phyloP scores from a whole-genome alignment of 2,797 vertebrate species.

The Peromyscus eremicus region DNA sequence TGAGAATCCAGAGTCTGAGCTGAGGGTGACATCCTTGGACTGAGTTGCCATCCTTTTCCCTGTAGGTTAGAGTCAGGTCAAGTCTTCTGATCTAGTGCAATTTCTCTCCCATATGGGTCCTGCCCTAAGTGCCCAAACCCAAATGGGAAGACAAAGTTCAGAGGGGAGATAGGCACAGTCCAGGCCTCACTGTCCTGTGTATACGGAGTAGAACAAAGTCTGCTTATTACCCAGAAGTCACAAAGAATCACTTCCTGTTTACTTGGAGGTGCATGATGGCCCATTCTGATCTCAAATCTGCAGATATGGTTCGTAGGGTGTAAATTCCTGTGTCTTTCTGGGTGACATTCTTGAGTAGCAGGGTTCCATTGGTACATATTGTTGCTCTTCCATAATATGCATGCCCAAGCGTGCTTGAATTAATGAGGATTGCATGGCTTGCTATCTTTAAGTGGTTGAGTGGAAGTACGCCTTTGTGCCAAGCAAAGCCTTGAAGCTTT shows the following conservation, averaged over 20 bases:
- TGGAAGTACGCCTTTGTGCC: neutral
- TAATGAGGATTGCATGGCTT: neutral
- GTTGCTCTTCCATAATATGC: neutral
- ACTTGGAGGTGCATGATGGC: neutral
- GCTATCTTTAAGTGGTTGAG: neutral
- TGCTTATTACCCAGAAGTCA: neutral
- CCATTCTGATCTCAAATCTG: neutral
- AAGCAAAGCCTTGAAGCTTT: neutral
- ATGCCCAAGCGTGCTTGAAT: neutral
- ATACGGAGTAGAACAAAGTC: too few relatives aligned
- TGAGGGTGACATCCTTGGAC: neutral
- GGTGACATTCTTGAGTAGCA: neutral
- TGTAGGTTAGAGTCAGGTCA: neutral
- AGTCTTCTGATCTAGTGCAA: neutral
- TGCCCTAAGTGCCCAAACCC: neutral
- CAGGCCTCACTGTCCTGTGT: neutral
- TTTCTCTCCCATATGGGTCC: too few relatives aligned
- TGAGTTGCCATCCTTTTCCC: neutral
- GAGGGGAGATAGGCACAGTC: too few relatives aligned
- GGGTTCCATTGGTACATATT: neutral
- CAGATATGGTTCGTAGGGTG: neutral
- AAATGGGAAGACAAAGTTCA: neutral
- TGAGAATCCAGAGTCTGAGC: neutral
- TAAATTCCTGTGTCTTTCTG: neutral
- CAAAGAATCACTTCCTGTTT: neutral